These are phyloP conservation scores for Mesorhabditis sp. DNA, from an alignment of 2,888 invertebrate species.

Conservation along the genomic window DNA sequence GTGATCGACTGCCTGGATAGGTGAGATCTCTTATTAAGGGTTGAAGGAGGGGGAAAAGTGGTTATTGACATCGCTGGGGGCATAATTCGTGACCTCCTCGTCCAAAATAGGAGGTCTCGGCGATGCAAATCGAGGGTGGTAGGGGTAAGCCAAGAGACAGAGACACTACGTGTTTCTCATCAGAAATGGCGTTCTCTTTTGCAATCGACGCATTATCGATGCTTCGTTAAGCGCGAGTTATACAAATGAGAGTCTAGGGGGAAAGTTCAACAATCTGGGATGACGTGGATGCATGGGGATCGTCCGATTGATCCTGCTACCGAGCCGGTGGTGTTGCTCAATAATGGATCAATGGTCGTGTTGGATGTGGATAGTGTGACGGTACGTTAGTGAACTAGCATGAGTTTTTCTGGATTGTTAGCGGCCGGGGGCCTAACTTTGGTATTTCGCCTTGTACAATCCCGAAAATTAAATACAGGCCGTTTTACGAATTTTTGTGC, in stretches of 20 bases:
- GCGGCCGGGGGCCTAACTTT: too few species aligned
- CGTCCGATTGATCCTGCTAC: not conserved
- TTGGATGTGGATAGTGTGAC: conserved; percentile 29
- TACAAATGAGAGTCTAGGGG: not conserved
- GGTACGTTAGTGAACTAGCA: not conserved
- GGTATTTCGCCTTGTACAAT: too few species aligned
- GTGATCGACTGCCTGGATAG: not conserved
- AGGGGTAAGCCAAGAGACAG: too few species aligned
- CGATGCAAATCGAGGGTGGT: too few species aligned
- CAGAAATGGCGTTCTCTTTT: not conserved
- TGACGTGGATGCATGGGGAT: conserved; percentile 5
- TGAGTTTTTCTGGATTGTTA: too few species aligned
- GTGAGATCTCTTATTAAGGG: not conserved
- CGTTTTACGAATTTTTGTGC: too few species aligned
- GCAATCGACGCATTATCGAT: not conserved
- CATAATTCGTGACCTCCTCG: too few species aligned
- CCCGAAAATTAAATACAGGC: too few species aligned
- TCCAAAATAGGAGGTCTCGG: too few species aligned
- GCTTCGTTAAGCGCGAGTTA: not conserved
- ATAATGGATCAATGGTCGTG: conserved; percentile 58
- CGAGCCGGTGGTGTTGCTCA: conserved; percentile 57
- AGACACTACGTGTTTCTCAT: too few species aligned
- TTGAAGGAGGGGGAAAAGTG: too few species aligned
- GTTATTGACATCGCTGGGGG: too few species aligned
- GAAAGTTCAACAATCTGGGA: not conserved